A percentile compares a stretch with the other conserved stretches of the same genome.
These are phyloP conservation scores for Pangasius sanitwongsei DNA, from an alignment of 2,797 vertebrate species.

Conservation along the genomic window DNA sequence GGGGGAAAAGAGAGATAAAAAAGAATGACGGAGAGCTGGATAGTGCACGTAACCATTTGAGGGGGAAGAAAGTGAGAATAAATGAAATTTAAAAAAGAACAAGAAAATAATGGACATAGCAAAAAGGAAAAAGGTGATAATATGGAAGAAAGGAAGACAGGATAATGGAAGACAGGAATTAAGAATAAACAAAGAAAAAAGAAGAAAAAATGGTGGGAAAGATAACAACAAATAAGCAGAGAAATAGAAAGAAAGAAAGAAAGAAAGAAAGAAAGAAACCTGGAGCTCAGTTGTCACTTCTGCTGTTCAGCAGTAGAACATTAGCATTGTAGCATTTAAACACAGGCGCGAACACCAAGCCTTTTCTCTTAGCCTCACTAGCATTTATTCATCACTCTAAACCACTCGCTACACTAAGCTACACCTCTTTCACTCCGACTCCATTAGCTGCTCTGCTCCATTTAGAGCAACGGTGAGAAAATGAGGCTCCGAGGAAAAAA, in stretches of 20 bases:
- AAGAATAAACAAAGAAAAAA: neutral
- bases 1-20: neutral
- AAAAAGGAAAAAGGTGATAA: neutral
- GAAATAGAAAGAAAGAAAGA: neutral
- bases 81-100: neutral
- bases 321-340: neutral
- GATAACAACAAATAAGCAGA: no score
- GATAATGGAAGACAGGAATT: neutral
- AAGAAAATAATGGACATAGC: neutral
- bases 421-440: neutral
- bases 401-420: neutral
- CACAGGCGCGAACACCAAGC: neutral
- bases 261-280: neutral
- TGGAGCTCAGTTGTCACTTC: neutral
- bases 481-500: neutral
- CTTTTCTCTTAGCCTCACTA: constrained; percentile 1
- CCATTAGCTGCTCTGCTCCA: neutral
- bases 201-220: no score
- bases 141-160: neutral
- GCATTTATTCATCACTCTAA: neutral
- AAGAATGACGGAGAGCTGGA: neutral
- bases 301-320: neutral
- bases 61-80: no score
- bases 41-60: neutral
- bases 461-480: neutral